These are phyloP conservation scores for Phrynocephalus guinanensis DNA, from an alignment of 2,797 vertebrate genomes.

Conservation along the genomic window DNA sequence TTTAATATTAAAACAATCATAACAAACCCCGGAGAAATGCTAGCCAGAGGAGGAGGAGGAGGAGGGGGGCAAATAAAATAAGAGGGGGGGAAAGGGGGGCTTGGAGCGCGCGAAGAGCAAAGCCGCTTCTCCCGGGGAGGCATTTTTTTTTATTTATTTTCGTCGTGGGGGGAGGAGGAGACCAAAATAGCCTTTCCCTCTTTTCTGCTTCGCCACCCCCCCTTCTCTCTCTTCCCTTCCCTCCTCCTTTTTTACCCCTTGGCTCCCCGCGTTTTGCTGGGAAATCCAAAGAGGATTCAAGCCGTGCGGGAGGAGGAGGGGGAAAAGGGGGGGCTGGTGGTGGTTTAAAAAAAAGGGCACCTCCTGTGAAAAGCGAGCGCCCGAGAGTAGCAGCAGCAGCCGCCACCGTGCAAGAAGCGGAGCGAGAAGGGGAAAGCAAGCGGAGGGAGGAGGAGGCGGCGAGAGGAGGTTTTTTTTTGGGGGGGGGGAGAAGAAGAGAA, in stretches of 20 bases:
- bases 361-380: background rate
- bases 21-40: constrained; percentile 74
- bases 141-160: background rate
- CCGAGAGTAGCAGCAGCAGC: too few relatives aligned
- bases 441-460: too few relatives aligned
- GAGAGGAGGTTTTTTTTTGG: background rate
- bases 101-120: background rate
- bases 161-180: background rate
- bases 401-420: constrained; percentile 2
- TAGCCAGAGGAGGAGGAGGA: constrained; percentile 57
- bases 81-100: background rate
- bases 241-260: background rate
- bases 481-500: background rate
- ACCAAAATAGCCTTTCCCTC: background rate
- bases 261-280: background rate
- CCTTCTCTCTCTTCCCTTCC: rapidly evolving
- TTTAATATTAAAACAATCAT: constrained; percentile 72
- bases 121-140: background rate
- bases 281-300: constrained; percentile 52
- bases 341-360: background rate
- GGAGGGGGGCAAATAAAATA: constrained; percentile 60
- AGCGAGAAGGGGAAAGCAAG: constrained; percentile 19
- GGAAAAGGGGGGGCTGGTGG: constrained; percentile 38
- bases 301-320: constrained; percentile 69
- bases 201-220: background rate